Conservation (phyloP, 2,113 vertebrate genomes). For the Carollia perspicillata region DNA sequence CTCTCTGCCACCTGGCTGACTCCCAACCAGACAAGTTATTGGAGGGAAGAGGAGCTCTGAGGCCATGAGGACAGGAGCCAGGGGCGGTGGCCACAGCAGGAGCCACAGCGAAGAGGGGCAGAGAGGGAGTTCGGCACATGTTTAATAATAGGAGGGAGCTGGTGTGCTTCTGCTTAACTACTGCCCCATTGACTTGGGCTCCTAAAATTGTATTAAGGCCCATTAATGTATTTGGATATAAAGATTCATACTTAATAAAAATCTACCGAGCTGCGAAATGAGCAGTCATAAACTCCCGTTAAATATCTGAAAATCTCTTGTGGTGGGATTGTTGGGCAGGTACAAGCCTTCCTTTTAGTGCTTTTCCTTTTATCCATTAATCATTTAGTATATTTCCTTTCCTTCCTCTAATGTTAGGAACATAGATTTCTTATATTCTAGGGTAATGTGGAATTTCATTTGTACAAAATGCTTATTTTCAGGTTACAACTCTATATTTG, state of each 20-base stretch:
- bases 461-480: conserved; percentile 15
- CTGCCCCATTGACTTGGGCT: neutral
- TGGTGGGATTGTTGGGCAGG: neutral
- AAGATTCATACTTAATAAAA: conserved; percentile 33
- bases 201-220: neutral
- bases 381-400: neutral
- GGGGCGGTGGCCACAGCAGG: neutral
- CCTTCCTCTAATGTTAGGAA: neutral
- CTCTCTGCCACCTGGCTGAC: neutral
- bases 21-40: neutral
- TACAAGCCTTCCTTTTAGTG: neutral
- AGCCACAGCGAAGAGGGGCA: neutral
- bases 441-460: neutral
- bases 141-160: neutral
- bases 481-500: neutral
- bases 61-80: neutral
- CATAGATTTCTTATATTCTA: neutral
- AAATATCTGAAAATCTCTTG: neutral
- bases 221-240: conserved; percentile 42
- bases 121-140: neutral
- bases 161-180: neutral
- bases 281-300: neutral
- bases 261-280: neutral
- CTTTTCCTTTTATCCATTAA: neutral
- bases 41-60: neutral